Evolutionary conservation across 2,888 invertebrate genomes (phyloP), one percentile per base, ranked within the genome.

Genomic region (Lymantria dispar): DNA sequence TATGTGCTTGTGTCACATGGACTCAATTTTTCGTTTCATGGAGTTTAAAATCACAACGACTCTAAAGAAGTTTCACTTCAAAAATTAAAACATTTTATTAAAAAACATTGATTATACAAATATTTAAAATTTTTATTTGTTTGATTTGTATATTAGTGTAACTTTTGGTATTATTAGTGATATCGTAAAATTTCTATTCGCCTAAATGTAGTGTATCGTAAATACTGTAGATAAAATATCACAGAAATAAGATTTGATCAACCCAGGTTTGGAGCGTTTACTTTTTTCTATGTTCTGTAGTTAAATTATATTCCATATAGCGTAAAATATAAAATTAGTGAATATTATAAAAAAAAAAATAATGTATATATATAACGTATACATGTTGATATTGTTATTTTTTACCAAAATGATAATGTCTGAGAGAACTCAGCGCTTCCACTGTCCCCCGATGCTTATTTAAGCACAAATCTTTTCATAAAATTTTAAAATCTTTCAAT

Each of bases 381-480:
- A 65, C 62, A 68, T 60, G 67, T 64, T 58, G 48, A 58, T 62
- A 59, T 61, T 68, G 68, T 75, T 70, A 69, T 80, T 79, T 80
- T 79, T 61, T 80, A 80, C 74, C 71, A 66, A 72, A 68, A 60
- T 56, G 49, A 62, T 63, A 60, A 58, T 54, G 57, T 61, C 56
- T 53, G 51, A 50, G 43, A 45, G 54, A 49, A 42, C 41, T 41
- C 13, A 52, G 49, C 48, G 58, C 62, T 70, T 65, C 49, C 54
- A 52, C 59, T 49, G 57, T 58, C 45, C 56, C 45, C 56, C 45
- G 58, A 64, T 47, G 65, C 62, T 65, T 64, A 53, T 56, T 54
- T 51, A 43, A 72, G 72, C 75, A 79, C 75, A 68, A 72, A 51
- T 60, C 5, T 70, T 73, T 64, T 49, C 61, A 72, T 65, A 57